Base-by-base conservation (phyloP, 2,888 invertebrate species). In the Smittia sp. region DNA sequence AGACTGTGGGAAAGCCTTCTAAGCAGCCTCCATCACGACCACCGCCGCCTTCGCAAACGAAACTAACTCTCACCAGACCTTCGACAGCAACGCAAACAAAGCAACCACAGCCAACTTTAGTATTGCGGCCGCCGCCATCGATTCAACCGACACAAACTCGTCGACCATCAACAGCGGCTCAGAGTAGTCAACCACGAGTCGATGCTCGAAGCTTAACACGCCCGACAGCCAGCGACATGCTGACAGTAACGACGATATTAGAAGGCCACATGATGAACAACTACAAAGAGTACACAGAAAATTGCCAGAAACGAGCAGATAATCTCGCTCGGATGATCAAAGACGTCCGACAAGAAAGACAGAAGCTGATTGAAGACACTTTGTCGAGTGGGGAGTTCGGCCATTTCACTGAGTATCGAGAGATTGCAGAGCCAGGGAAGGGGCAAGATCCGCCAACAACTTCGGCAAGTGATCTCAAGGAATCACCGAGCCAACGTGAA, bases 341-440 rank as follows among this genome's bases (percentile, higher is more conserved):
- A n/a, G 83, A 85, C 77, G 84, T 88, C 4, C 83, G 88, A n/a
- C 81, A 83, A 72, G 88, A 88, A 77, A 85, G 85, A 75, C 80
- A 83, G 63, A 81, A 82, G 62, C 80, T 86, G 18, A 78, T 85
- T n/a, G 83, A 83, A 75, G 79, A 80, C 1, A 81, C 81, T 0
- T 76, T 82, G 0, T 81, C 80, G 0, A 82, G 82, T 7, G 81
- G 80, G 74, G 81, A 81, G 22, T 79, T 77, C 38, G 80, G 79
- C 1, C 79, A 79, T 69, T 82, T 82, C 1, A 82, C 83, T 0
- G 82, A 82, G 74, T 82, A 83, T 69, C 75, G 79, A 4, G 82
- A 83, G 2, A 76, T 82, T 18, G 80, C 81, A 6, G 13, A 27
- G 18, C 63, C 25, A 25, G 25, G 3, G 13, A 9, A 27, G 15